Percentiles rank a stretch among this genome's conserved stretches.
These are phyloP conservation scores for Papilio demoleus DNA, from an alignment of 2,888 invertebrate species.

Conservation along the genomic window DNA sequence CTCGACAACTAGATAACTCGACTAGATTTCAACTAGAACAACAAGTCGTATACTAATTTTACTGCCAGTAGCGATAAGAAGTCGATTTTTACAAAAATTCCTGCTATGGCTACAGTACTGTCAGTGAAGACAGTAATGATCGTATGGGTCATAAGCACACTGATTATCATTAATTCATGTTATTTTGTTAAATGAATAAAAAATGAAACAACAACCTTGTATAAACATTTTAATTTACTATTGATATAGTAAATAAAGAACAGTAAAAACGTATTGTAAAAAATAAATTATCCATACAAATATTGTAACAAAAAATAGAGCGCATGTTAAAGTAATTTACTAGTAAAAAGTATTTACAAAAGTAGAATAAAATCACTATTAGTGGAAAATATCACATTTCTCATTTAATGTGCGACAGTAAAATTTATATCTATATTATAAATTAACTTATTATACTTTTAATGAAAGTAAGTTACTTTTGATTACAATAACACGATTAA, in stretches of 20 bases:
- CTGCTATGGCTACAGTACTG: too few relatives aligned
- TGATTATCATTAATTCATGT: too few relatives aligned
- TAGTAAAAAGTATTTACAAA: constrained; percentile 35
- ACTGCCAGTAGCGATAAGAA: too few relatives aligned
- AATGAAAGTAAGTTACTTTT: neutral
- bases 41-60: too few relatives aligned
- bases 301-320: constrained; percentile 15
- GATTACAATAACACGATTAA: neutral
- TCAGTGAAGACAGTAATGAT: too few relatives aligned
- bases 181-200: too few relatives aligned
- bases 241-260: constrained; percentile 28
- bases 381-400: constrained; percentile 36
- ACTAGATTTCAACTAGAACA: too few relatives aligned
- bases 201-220: constrained; percentile 41
- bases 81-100: too few relatives aligned
- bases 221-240: constrained; percentile 53
- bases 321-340: neutral
- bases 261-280: constrained; percentile 15
- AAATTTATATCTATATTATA: neutral
- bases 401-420: constrained; percentile 11
- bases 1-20: too few relatives aligned
- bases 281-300: constrained; percentile 33
- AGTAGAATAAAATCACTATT: constrained; percentile 12
- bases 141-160: too few relatives aligned
- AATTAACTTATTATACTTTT: neutral